These are phyloP conservation scores for Phaonia tiefii DNA, from an alignment of 2,888 invertebrate genomes.

Conservation along the genomic window DNA sequence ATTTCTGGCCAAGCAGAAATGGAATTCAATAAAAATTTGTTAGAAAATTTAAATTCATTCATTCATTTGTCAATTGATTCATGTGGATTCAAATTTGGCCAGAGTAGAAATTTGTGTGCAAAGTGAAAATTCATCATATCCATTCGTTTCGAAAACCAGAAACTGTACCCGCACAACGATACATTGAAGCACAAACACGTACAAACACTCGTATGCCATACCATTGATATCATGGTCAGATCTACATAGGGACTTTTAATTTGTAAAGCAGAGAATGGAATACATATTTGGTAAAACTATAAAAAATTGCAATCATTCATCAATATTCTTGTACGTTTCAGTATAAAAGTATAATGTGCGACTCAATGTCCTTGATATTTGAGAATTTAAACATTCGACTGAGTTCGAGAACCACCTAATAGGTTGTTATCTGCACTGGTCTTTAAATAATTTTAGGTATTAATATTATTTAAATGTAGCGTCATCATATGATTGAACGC, in stretches of 20 bases:
- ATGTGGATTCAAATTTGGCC: slow-evolving; percentile 1
- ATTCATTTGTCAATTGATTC: slow-evolving; percentile 40
- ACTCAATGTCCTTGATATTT: too few species aligned
- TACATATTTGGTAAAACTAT: slow-evolving; percentile 42
- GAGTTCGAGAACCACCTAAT: too few species aligned
- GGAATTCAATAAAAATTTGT: slow-evolving; percentile 46
- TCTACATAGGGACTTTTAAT: neutral
- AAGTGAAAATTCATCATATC: slow-evolving; percentile 18
- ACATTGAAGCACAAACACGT: neutral
- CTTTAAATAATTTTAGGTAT: too few species aligned
- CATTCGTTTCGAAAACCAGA: neutral
- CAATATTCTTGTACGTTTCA: slow-evolving; percentile 16
- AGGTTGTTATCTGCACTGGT: too few species aligned
- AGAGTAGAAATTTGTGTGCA: neutral
- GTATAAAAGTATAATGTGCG: too few species aligned
- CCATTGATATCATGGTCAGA: neutral
- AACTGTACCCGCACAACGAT: neutral
- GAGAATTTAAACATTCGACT: too few species aligned
- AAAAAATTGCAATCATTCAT: slow-evolving; percentile 50
- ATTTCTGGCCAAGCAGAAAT: neutral
- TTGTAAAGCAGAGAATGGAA: slow-evolving; percentile 2
- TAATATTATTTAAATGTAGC: too few species aligned
- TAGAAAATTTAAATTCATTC: slow-evolving; percentile 51
- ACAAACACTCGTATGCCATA: too few species aligned
- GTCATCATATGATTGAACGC: too few species aligned